Evolutionary conservation across 2,113 vertebrate species (phyloP), one percentile per base, ranked within the genome.

Genomic region (Tapirus terrestris): DNA sequence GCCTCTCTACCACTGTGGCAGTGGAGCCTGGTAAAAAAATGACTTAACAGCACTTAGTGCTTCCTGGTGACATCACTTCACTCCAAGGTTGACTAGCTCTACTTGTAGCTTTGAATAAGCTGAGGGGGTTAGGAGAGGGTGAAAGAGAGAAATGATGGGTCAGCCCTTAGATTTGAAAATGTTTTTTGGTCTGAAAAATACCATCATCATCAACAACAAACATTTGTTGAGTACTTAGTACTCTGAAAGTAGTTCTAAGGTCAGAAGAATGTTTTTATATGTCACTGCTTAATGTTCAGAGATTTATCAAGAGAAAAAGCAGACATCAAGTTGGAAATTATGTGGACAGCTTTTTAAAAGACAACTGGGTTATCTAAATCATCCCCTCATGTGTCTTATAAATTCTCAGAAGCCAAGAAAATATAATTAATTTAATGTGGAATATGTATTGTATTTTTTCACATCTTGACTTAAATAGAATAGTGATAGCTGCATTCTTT

Each of bases 201-300:
- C 31, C 79, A 86, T 91, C 81, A 94, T 85, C 76, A 93, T 67
- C 75, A 95, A 25, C 60, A 96, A 84, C 68, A 92, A 95, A 95
- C 70, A 96, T 77, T 72, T 90, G 39, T 70, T 76, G 56, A 89
- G 56, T 72, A 72, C 60, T 70, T 90, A 97, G 39, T 89, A 96
- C 20, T 96, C 96, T 83, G 29, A 89, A 68, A 92, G 73, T 91
- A 89, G 56, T 77, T 96, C 72, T 94, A 92, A 94, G 76, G 77
- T 97, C 95, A 97, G 48, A 95, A 11, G 68, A 96, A 91, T 94
- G 39, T 97, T 97, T 96, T 96, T 93, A 93, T 96, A 96, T 95
- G 95, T 96, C 96, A 96, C 65, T 93, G 20, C 65, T 97, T 91
- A 82, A 36, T 80, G 68, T 29, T 94, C 56, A 58, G 75, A 94